Evolutionary conservation across 2,888 invertebrate genomes (phyloP), one percentile per base, ranked within the genome.

Genomic region (Epirrhoe alternata): DNA sequence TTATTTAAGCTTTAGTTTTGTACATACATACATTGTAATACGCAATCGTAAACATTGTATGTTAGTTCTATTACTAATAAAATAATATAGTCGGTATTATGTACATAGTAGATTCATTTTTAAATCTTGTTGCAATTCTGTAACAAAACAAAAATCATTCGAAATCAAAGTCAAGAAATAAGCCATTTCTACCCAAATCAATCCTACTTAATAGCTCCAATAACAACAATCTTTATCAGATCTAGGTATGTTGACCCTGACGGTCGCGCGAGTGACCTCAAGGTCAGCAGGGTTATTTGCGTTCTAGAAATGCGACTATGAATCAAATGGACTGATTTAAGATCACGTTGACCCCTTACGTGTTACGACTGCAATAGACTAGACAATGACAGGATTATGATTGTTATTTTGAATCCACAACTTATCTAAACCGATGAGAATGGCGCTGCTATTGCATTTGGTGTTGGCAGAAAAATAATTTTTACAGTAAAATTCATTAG

Each of bases 161-260:
- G 35, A 35, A 35, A 24, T 61, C 17, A 6, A 14, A 55, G 30
- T 6, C 0, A n/a, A 16, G 38, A 55, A 62, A 49, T 50, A 61
- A 62, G 42, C n/a, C 12, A 16, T 14, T 56, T 61, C 51, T 5
- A 5, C 24, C 24, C 5, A 57, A 57, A 31, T 57, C 59, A 56
- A 49, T 57, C 38, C 42, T 45, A 38, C 49, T 53, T 50, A 61
- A 64, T 61, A 49, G n/a, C 61, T 64, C n/a, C 52, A 64, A 68
- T 60, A 52, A 56, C 31, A 24, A 51, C 16, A 53, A 57, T 52
- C 53, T 33, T 53, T 68, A 68, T 68, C 68, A 61, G 50, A 61
- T 61, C 57, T 53, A 58, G 45, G 68, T 64, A 52, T 57, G 45
- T 58, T 68, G 68, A 68, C 64, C 68, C 16, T 42, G 31, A 68